These are phyloP conservation scores for Notiomystis cincta DNA, from an alignment of 2,113 vertebrate genomes.

Conservation along the genomic window DNA sequence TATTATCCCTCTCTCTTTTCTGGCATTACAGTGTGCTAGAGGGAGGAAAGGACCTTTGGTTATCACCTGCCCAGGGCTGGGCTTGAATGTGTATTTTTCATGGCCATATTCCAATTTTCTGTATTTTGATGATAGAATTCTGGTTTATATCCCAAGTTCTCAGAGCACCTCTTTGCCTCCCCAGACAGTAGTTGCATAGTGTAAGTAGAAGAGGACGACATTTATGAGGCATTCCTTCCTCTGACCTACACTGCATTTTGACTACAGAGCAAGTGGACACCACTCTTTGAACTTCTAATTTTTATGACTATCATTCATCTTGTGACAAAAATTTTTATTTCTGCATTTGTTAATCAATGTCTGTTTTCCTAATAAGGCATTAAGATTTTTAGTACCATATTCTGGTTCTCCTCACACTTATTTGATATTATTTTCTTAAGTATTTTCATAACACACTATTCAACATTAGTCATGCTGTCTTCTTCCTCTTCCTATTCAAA, in stretches of 20 bases:
- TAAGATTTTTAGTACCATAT: not conserved
- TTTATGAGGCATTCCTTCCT: slow-evolving; percentile 9
- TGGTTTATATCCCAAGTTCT: slow-evolving; percentile 13
- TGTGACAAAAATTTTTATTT: not conserved
- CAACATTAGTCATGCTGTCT: not conserved
- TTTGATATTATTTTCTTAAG: not conserved
- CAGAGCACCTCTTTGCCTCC: not conserved
- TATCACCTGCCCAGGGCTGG: slow-evolving; percentile 5
- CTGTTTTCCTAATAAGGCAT: not conserved
- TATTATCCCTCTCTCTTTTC: not conserved
- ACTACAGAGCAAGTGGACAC: not conserved
- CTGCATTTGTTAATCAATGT: not conserved
- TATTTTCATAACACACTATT: not conserved
- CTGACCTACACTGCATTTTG: not conserved
- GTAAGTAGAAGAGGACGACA: not conserved
- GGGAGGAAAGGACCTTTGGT: not conserved
- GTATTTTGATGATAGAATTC: slow-evolving; percentile 24
- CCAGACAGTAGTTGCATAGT: slow-evolving; percentile 3
- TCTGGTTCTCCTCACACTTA: not conserved
- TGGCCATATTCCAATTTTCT: slow-evolving; percentile 21
- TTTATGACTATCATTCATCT: not conserved
- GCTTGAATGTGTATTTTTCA: not conserved
- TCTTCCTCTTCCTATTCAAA: not conserved
- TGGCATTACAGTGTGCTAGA: not conserved
- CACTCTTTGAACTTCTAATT: not conserved